phyloP scores from a whole-genome alignment of 1,140 invertebrate species.

The Pseudomyrmex cubaensis region DNA sequence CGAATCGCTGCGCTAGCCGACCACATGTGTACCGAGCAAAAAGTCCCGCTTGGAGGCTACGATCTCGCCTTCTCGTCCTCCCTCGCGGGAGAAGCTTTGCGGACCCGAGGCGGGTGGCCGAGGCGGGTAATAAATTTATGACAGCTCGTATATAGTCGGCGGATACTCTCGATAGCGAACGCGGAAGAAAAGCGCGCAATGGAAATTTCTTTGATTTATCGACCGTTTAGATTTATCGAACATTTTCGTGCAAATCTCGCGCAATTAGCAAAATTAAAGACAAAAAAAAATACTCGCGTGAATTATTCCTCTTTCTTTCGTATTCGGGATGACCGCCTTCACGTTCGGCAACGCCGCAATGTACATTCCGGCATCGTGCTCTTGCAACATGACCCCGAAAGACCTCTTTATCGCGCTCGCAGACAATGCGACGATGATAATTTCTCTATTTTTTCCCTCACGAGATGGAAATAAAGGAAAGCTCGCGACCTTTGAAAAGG shows the following conservation, averaged over 20 bases:
- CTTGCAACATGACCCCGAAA: conserved; percentile 69
- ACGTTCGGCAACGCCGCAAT: conserved; percentile 25
- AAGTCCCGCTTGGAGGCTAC: conserved; percentile 74
- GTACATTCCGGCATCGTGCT: conserved; percentile 46
- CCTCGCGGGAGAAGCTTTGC: conserved; percentile 19
- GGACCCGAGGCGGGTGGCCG: conserved; percentile 62
- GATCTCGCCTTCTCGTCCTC: conserved; percentile 45
- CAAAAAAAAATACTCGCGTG: conserved; percentile 2
- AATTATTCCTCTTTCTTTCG: neutral
- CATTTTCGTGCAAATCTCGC: too few species aligned
- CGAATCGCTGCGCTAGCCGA: conserved; percentile 79
- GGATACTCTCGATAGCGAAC: conserved; percentile 57
- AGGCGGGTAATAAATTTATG: conserved; percentile 57
- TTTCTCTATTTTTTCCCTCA: neutral
- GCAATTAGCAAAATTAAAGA: too few species aligned
- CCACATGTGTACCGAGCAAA: conserved; percentile 80
- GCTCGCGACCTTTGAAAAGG: conserved; percentile 15
- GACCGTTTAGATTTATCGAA: neutral
- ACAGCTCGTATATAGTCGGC: conserved; percentile 22
- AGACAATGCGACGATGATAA: conserved; percentile 60
- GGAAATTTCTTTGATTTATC: neutral
- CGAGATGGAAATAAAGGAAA: conserved; percentile 43
- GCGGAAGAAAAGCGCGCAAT: conserved; percentile 42
- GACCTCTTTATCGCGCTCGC: conserved; percentile 53
- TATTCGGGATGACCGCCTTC: neutral